A percentile compares a stretch with the other conserved stretches of the same genome.
These are phyloP conservation scores for Globia sparganii DNA, from an alignment of 2,888 invertebrate genomes.

Conservation along the genomic window DNA sequence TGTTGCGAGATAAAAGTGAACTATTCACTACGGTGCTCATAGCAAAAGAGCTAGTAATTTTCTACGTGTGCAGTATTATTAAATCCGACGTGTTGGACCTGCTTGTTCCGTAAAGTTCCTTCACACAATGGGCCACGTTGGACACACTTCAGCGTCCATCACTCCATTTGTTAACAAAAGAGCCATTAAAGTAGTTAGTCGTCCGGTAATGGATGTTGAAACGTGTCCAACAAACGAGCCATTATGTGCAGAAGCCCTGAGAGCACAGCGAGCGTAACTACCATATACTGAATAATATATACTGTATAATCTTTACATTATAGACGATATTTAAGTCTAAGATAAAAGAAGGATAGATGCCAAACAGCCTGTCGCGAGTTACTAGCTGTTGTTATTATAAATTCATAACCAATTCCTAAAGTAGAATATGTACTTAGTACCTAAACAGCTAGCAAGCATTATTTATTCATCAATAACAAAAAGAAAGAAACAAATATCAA, in stretches of 20 bases:
- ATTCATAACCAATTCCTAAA: slow-evolving; percentile 54
- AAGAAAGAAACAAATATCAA: slow-evolving; percentile 47
- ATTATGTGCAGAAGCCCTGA: slow-evolving; percentile 51
- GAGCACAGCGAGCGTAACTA: slow-evolving; percentile 27
- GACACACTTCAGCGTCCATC: slow-evolving; percentile 63
- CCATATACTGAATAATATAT: slow-evolving; percentile 40
- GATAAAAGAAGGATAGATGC: slow-evolving; percentile 21
- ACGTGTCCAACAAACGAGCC: slow-evolving; percentile 61
- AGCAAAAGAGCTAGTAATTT: slow-evolving; percentile 37
- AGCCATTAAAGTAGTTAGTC: slow-evolving; percentile 63
- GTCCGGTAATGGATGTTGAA: slow-evolving; percentile 62
- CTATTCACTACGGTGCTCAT: slow-evolving; percentile 42
- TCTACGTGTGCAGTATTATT: slow-evolving; percentile 57
- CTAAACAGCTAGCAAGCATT: slow-evolving; percentile 36
- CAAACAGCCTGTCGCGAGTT: slow-evolving; percentile 10
- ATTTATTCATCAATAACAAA: slow-evolving; percentile 50
- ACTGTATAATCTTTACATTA: slow-evolving; percentile 22
- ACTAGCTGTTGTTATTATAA: slow-evolving; percentile 44
- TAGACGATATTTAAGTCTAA: slow-evolving; percentile 17
- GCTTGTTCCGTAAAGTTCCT: slow-evolving; percentile 50
- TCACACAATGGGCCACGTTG: slow-evolving; percentile 57
- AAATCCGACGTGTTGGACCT: slow-evolving; percentile 48
- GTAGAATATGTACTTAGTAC: slow-evolving; percentile 38
- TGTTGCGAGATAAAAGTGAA: slow-evolving; percentile 39
- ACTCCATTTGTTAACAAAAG: slow-evolving; percentile 64